Evolutionary conservation across 2,113 vertebrate genomes (phyloP).

Genomic region (Rhizomys pruinosus): DNA sequence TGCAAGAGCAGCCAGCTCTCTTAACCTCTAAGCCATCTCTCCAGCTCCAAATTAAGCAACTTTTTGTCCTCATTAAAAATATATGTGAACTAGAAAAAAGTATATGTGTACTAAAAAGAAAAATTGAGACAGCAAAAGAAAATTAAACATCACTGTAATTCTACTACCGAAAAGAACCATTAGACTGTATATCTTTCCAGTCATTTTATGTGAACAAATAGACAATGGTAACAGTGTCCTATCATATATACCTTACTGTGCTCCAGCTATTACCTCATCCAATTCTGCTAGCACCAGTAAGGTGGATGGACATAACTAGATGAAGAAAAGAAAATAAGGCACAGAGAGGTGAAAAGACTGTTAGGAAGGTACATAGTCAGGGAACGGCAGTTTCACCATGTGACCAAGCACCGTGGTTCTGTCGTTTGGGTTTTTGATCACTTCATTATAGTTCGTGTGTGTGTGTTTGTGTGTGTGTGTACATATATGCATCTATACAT

Average conservation of each 20-base stretch:
- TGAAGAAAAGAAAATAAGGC: background rate
- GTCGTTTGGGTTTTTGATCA: background rate
- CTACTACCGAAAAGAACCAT: background rate
- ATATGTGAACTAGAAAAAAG: conserved; percentile 10
- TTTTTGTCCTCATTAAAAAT: conserved; percentile 35
- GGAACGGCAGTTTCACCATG: background rate
- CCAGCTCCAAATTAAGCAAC: background rate
- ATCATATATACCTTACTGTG: background rate
- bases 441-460: background rate
- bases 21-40: background rate
- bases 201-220: background rate
- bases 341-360: background rate
- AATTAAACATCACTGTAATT: background rate
- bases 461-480: background rate
- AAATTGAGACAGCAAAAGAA: conserved; percentile 11
- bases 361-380: background rate
- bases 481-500: no score
- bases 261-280: background rate
- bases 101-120: background rate
- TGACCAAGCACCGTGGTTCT: background rate
- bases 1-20: background rate
- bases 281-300: background rate
- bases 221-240: background rate
- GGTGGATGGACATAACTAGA: background rate
- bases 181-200: background rate